Base-by-base conservation (phyloP, 2,888 invertebrate species). In the Meghimatium bilineatum region DNA sequence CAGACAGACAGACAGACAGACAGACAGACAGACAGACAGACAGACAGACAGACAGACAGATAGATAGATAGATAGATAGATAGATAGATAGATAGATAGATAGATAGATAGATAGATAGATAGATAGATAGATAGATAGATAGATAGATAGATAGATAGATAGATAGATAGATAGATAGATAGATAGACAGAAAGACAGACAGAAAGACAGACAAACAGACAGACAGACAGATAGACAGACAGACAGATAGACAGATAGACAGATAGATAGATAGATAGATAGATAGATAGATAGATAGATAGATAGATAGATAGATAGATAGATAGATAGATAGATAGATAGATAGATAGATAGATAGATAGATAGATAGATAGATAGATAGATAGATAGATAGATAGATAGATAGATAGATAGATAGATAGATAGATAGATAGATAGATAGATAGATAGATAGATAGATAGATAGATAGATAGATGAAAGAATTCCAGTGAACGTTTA, bases 291-390 rank as follows among this genome's bases (percentile, higher is more conserved):
- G 36, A 71, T 20, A 36, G 36, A 71, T 20, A 71, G 36, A 71
- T 26, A 71, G 71, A 75, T 6, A 75, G 74, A 75, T n/a, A 75
- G 74, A 75, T 17, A 75, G 74, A 75, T n/a, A 75, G 74, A 75
- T n/a, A 75, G 74, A 75, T n/a, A 75, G 74, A 75, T n/a, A 74
- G 74, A 74, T n/a, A 74, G 74, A 74, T n/a, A 74, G 74, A 74
- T n/a, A 74, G 74, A 74, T n/a, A 49, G 72, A 74, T 26, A 74
- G 72, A 74, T 38, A 74, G 49, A 74, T 49, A 74, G 72, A 49
- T 38, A 74, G 49, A 29, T 38, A 49, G 72, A 74, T 38, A 36
- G 36, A 69, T 69, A 69, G 69, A 69, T 36, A 69, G 69, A 69
- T 69, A 36, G 36, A 69, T 34, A 36, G 69, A 69, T 69, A 69